Evolutionary conservation across 1,140 invertebrate species (phyloP).

Genomic region (Diuraphis noxia): DNA sequence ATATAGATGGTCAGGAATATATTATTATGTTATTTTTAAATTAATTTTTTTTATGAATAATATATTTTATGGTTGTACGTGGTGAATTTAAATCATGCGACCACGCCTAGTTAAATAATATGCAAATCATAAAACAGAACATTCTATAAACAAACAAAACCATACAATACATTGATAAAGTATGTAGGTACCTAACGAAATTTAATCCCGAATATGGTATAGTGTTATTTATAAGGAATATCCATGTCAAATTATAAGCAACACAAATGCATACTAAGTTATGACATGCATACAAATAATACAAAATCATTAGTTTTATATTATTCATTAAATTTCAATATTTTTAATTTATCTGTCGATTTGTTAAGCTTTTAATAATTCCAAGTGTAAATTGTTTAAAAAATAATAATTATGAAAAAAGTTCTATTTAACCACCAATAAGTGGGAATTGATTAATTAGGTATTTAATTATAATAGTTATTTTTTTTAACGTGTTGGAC

Average conservation of each 20-base stretch:
- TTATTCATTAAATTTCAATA: background rate
- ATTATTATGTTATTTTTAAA: background rate
- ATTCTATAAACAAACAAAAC: background rate
- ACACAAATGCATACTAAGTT: no score
- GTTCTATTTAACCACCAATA: background rate
- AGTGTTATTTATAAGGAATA: background rate
- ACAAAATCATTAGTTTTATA: background rate
- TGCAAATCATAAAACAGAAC: background rate
- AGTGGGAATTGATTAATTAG: background rate
- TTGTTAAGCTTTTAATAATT: no score
- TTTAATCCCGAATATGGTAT: background rate
- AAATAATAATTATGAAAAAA: background rate
- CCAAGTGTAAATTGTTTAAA: no score
- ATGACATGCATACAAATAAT: background rate
- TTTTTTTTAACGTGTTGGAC: background rate
- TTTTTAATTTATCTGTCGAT: background rate
- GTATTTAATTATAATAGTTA: background rate
- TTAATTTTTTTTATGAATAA: conserved; percentile 1
- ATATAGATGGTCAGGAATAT: background rate
- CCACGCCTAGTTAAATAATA: background rate
- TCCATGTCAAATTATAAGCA: background rate
- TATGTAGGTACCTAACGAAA: background rate
- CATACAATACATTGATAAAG: background rate
- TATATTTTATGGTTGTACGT: background rate
- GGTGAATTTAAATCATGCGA: background rate